Conservation (phyloP, 2,797 vertebrate species). For the Netta rufina region DNA sequence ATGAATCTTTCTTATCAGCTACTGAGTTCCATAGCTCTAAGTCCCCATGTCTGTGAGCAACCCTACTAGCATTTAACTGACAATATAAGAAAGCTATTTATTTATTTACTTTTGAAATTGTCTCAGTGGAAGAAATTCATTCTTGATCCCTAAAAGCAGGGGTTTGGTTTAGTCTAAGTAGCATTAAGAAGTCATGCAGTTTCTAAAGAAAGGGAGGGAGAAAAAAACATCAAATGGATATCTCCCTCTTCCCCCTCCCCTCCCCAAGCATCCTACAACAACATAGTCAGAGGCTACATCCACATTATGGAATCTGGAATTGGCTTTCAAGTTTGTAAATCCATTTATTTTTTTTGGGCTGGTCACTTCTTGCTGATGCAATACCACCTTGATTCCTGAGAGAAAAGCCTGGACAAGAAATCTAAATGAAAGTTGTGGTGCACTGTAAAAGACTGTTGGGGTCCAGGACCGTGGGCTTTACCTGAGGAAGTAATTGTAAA, state of each 20-base stretch:
- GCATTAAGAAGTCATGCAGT: neutral
- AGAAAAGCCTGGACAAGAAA: neutral
- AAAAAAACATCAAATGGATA: neutral
- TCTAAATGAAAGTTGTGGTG: neutral
- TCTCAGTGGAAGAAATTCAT: neutral
- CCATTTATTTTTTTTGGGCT: neutral
- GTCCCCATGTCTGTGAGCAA: neutral
- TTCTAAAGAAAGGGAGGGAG: neutral
- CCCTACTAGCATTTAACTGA: neutral
- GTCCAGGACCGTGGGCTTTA: fast-evolving
- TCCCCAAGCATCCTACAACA: neutral
- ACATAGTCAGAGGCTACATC: neutral
- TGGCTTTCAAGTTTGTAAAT: neutral
- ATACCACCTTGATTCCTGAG: too few species aligned
- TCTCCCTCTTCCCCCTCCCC: fast-evolving
- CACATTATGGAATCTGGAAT: neutral
- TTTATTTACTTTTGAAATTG: neutral
- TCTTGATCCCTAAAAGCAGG: neutral
- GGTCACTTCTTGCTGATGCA: neutral
- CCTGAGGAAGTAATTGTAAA: neutral
- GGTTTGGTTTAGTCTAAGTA: neutral
- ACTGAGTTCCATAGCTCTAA: neutral
- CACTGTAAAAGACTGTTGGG: neutral
- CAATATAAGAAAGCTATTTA: neutral
- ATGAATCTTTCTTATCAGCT: neutral